Conservation (phyloP, 2,797 vertebrate genomes). For the Enteromius anoplus region DNA sequence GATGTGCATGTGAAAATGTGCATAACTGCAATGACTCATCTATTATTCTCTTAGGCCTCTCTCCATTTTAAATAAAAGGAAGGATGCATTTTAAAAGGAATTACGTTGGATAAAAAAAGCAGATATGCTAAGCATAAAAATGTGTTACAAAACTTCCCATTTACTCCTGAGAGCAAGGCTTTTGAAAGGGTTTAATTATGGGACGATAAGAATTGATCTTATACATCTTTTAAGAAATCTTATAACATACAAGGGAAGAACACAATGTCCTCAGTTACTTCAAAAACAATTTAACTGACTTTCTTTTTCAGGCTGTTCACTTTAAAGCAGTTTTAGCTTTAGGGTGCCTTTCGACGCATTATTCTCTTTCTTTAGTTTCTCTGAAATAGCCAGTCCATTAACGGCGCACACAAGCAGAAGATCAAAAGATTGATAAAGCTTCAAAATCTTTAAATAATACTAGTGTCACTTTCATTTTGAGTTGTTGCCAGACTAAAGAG, state of each 20-base stretch:
- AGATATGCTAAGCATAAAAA: background rate
- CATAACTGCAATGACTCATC: background rate
- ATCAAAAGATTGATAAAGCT: slow-evolving; percentile 25
- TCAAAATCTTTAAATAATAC: slow-evolving; percentile 14
- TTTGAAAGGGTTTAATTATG: slow-evolving; percentile 35
- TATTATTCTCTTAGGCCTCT: background rate
- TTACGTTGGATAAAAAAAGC: background rate
- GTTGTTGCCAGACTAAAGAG: background rate
- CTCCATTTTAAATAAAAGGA: background rate
- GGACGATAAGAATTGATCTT: slow-evolving; percentile 48
- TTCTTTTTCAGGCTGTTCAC: slow-evolving; percentile 21
- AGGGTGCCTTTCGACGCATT: slow-evolving; percentile 3
- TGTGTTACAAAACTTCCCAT: slow-evolving; percentile 2
- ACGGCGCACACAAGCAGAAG: background rate
- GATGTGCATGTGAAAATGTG: background rate
- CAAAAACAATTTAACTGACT: slow-evolving; percentile 47
- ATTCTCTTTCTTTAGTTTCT: slow-evolving; percentile 35
- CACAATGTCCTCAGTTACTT: slow-evolving; percentile 8
- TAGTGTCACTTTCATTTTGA: slow-evolving; percentile 2
- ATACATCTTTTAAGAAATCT: slow-evolving; percentile 3
- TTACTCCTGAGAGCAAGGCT: slow-evolving; percentile 21
- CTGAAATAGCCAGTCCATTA: background rate
- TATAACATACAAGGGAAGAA: slow-evolving; percentile 17
- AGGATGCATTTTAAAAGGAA: background rate
- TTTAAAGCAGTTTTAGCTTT: slow-evolving; percentile 39